Evolutionary conservation across 2,888 invertebrate genomes (phyloP).

Genomic region (Pristionchus fissidentatus): DNA sequence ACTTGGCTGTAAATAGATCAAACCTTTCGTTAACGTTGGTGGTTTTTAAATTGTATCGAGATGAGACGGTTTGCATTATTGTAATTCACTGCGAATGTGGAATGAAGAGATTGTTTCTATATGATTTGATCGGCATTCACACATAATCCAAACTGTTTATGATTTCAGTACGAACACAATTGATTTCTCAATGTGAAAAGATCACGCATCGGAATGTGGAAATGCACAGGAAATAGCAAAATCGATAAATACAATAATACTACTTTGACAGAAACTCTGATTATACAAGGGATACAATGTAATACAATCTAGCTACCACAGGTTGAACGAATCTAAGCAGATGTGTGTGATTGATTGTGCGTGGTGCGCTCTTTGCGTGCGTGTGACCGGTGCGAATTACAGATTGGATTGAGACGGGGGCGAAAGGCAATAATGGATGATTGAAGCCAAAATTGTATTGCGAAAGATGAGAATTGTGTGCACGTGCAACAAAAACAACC

Average conservation of each 20-base stretch:
- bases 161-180: too few relatives aligned
- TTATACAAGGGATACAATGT: slow-evolving; percentile 20
- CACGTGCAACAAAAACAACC: too few relatives aligned
- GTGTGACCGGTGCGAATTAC: slow-evolving; percentile 34
- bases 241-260: slow-evolving; percentile 37
- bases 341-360: slow-evolving; percentile 7
- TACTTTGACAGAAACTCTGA: slow-evolving; percentile 33
- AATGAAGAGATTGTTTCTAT: too few relatives aligned
- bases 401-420: neutral
- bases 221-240: slow-evolving; percentile 32
- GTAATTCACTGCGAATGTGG: too few relatives aligned
- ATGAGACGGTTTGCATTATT: too few relatives aligned
- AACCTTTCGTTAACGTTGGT: too few relatives aligned
- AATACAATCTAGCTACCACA: slow-evolving; percentile 37
- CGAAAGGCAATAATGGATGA: neutral
- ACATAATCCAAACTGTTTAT: too few relatives aligned
- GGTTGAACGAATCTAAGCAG: slow-evolving; percentile 22
- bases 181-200: too few relatives aligned
- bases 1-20: too few relatives aligned
- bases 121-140: too few relatives aligned
- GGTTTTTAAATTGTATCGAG: too few relatives aligned
- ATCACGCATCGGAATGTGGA: slow-evolving; percentile 19
- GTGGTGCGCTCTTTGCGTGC: slow-evolving; percentile 19
- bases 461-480: slow-evolving; percentile 31
- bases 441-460: slow-evolving; percentile 16